A percentile compares a stretch with the other conserved stretches of the same genome.
These are phyloP conservation scores for Watsonalla cultraria DNA, from an alignment of 2,888 invertebrate species.

Conservation along the genomic window DNA sequence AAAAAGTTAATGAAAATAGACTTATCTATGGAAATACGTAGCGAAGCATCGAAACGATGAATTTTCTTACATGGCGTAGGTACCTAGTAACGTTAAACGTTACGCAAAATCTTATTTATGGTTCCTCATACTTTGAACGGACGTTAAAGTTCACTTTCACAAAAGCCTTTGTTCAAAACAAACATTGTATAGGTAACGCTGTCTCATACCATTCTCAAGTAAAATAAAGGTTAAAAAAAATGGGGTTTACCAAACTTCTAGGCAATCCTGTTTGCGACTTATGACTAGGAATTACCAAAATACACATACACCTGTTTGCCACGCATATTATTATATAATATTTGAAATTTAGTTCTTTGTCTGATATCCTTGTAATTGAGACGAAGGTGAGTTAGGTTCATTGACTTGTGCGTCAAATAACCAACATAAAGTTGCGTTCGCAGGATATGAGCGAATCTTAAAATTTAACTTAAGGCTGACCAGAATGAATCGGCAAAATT, in stretches of 20 bases:
- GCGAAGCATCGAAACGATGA: too few species aligned
- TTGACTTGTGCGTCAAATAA: neutral
- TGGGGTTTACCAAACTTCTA: neutral
- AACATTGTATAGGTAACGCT: too few species aligned
- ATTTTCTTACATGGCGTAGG: too few species aligned
- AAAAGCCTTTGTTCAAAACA: too few species aligned
- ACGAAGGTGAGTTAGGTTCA: neutral
- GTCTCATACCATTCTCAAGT: too few species aligned
- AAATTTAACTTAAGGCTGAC: neutral
- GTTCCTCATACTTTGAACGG: too few species aligned
- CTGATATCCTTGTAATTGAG: neutral
- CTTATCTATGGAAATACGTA: too few species aligned
- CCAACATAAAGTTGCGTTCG: neutral
- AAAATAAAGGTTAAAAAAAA: neutral
- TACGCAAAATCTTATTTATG: too few species aligned
- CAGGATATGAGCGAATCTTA: neutral
- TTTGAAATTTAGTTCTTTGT: neutral
- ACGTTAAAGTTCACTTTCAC: too few species aligned
- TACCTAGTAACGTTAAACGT: too few species aligned
- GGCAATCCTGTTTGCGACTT: neutral
- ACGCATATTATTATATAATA: neutral
- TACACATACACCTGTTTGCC: neutral
- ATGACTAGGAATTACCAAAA: neutral
- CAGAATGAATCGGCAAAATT: neutral
- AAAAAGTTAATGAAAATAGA: too few species aligned